Conservation (phyloP, 2,888 invertebrate genomes). For the Caradrina clavipalpis region DNA sequence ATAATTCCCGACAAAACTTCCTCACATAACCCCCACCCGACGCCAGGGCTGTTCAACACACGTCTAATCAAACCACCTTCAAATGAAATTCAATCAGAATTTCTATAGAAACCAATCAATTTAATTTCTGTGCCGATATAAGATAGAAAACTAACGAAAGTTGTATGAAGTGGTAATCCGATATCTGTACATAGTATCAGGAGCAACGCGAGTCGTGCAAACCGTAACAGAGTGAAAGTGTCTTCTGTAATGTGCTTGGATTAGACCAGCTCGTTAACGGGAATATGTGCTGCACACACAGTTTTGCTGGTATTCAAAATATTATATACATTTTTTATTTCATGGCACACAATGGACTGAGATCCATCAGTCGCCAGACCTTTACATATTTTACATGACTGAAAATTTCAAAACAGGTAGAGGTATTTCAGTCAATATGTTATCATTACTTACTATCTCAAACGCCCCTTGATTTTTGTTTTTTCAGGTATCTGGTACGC, state of each 20-base stretch:
- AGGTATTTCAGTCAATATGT: too few relatives aligned
- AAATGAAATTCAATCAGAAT: conserved; percentile 41
- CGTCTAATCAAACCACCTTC: conserved; percentile 33
- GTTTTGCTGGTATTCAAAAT: conserved; percentile 1
- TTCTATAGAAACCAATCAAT: conserved; percentile 25
- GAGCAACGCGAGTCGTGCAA: conserved; percentile 48
- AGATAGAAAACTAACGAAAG: conserved; percentile 58
- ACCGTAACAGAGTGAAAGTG: conserved; percentile 61
- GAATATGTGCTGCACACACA: conserved; percentile 33
- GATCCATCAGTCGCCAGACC: too few relatives aligned
- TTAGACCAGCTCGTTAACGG: conserved; percentile 45
- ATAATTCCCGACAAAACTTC: conserved; percentile 90
- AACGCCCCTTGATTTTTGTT: too few relatives aligned
- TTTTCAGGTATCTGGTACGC: too few relatives aligned
- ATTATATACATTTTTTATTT: too few relatives aligned
- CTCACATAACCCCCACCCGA: conserved; percentile 80
- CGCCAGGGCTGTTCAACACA: conserved; percentile 78
- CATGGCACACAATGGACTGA: too few relatives aligned
- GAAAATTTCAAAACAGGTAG: too few relatives aligned
- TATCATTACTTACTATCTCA: too few relatives aligned
- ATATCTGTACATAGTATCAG: conserved; percentile 52
- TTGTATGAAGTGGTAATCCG: conserved; percentile 43
- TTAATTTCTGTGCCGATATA: conserved; percentile 19
- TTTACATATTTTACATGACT: too few relatives aligned
- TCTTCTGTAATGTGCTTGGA: conserved; percentile 42